Evolutionary conservation across 2,113 vertebrate species (phyloP), one percentile per base, ranked within the genome.

Genomic region (Pycnonotus jocosus): DNA sequence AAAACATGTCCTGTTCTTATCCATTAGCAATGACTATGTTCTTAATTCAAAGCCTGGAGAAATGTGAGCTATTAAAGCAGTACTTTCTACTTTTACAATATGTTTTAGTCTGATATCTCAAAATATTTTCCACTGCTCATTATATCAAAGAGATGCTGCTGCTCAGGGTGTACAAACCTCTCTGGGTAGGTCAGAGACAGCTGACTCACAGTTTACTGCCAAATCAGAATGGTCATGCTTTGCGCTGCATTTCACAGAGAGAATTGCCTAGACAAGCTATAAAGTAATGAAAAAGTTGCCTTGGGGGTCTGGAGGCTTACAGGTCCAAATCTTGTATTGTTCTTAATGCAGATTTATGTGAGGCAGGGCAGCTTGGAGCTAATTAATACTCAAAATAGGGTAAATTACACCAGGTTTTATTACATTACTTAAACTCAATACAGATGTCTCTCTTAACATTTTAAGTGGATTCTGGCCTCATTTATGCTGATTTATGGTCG

Each of bases 41-140:
- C 85, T 91, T 92, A 84, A 77, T 83, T 94, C 69, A 78, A 79
- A 94, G 57, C 61, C 81, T 79, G 48, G 44, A 86, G 78, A 85
- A 82, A 74, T 71, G 21, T 51, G 31, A 87, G 72, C 60, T 81
- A 48, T 91, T 91, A 89, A 81, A 87, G 77, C 35, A 91, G 11
- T 51, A 27, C 66, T 87, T 92, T n/a, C 40, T 77, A 12, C 51
- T 87, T 69, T 71, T 76, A 22, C 40, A 57, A 28, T 79, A n/a
- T 14, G 53, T 93, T 51, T 72, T 82, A 53, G 33, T 78, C 28
- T 70, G 56, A 16, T 74, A 71, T n/a, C 69, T 91, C 65, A 40
- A 79, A 82, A 56, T 71, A n/a, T 69, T 94, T 93, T 79, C 44
- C 11, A 11, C 5, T 81, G n/a, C 30, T 81, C n/a, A 15, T 91